A percentile compares a stretch with the other conserved stretches of the same genome.
phyloP scores from a whole-genome alignment of 2,888 invertebrate genomes.

The Euplagia quadripunctaria region DNA sequence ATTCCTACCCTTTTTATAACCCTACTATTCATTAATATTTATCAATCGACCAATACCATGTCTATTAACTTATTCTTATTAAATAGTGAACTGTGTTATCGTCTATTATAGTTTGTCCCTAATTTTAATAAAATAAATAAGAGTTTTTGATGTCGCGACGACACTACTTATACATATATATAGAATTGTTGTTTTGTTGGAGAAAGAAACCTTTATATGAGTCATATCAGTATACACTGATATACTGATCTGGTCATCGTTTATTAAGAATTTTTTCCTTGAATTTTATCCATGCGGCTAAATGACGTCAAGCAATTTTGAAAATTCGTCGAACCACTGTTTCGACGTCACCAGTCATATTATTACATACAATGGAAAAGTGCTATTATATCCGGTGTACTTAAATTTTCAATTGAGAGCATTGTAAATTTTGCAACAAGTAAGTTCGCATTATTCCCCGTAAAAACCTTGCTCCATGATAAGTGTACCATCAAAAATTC shows the following conservation, averaged over 20 bases:
- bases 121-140: no score
- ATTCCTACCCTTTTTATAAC: no score
- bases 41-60: no score
- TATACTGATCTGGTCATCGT: no score
- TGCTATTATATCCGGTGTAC: not conserved
- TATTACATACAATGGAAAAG: not conserved
- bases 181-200: no score
- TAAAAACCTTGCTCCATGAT: not conserved
- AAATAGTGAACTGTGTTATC: no score
- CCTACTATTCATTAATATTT: no score
- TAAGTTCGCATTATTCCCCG: not conserved
- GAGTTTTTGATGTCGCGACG: no score
- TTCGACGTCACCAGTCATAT: not conserved
- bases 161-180: no score
- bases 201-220: not conserved
- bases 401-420: not conserved
- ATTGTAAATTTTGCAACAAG: not conserved
- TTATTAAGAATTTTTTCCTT: constrained; percentile 8
- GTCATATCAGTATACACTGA: not conserved
- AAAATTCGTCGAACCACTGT: not conserved
- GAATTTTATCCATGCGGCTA: constrained; percentile 5
- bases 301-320: not conserved
- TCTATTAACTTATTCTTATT: no score
- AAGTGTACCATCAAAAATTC: not conserved
- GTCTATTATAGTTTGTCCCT: no score